Conservation (phyloP, 2,797 vertebrate genomes). For the Agapornis canus region DNA sequence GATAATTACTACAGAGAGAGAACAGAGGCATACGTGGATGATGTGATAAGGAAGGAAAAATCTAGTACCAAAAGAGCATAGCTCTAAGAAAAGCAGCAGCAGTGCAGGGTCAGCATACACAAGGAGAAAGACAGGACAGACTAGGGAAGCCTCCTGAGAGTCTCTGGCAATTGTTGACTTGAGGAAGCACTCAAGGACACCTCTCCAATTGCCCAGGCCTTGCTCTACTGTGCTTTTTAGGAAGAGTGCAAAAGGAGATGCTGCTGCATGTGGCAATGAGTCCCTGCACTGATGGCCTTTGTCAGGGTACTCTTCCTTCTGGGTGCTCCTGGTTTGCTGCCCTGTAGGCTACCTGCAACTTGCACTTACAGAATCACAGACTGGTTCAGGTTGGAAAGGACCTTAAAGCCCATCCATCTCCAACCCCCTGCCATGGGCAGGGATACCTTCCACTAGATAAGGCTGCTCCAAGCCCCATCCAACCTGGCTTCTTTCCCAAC, state of each 20-base stretch:
- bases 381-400: neutral
- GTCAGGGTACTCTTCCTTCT: neutral
- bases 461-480: neutral
- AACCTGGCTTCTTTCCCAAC: neutral
- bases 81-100: neutral
- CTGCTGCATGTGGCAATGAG: neutral
- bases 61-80: neutral
- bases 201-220: neutral
- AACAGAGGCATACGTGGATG: slow-evolving; percentile 13
- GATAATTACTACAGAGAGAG: slow-evolving; percentile 65
- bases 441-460: neutral
- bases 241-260: neutral
- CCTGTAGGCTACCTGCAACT: neutral
- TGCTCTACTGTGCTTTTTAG: neutral
- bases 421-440: neutral
- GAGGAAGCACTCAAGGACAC: slow-evolving; percentile 16
- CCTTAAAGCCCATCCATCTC: neutral
- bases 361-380: neutral
- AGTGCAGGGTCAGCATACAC: neutral
- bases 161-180: neutral
- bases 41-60: slow-evolving; percentile 36
- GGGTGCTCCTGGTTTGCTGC: neutral
- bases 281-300: neutral
- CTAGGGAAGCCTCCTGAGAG: neutral
- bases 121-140: slow-evolving; percentile 21